phyloP scores from a whole-genome alignment of 2,888 invertebrate genomes.

The Aleiodes leptofemur region DNA sequence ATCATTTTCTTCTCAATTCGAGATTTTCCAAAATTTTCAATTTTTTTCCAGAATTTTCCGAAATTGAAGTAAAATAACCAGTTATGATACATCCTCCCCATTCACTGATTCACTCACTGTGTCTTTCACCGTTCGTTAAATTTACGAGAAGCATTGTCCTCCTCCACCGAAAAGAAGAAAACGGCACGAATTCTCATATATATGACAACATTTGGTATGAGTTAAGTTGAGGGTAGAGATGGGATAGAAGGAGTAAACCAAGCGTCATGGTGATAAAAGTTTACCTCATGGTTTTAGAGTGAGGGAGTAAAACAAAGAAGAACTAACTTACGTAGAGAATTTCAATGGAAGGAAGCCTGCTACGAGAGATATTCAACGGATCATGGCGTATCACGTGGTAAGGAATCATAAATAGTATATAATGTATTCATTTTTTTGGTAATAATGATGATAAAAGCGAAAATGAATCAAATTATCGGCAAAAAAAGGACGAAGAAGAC shows the following conservation, averaged over 20 bases:
- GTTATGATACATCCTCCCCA: neutral
- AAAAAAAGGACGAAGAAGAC: neutral
- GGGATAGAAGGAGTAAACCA: constrained; percentile 29
- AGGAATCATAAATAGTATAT: constrained; percentile 31
- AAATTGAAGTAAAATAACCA: no score
- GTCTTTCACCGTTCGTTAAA: constrained; percentile 35
- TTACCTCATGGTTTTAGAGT: constrained; percentile 29
- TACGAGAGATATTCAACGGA: constrained; percentile 37
- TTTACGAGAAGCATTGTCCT: constrained; percentile 39
- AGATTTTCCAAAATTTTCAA: no score
- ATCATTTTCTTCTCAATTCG: no score
- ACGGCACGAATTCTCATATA: constrained; percentile 16
- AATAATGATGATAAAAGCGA: neutral
- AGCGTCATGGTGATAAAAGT: constrained; percentile 44
- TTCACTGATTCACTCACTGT: constrained; percentile 29
- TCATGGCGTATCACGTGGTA: constrained; percentile 40
- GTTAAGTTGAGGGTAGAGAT: neutral
- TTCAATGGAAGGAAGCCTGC: constrained; percentile 37
- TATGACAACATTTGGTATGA: neutral
- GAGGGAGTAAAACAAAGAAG: constrained; percentile 10
- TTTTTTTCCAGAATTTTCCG: no score
- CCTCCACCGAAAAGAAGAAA: constrained; percentile 3
- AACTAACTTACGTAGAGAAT: constrained; percentile 35
- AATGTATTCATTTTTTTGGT: constrained; percentile 26
- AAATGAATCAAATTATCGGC: neutral